phyloP scores from a whole-genome alignment of 2,797 vertebrate genomes.

The Lycodopsis pacificus region DNA sequence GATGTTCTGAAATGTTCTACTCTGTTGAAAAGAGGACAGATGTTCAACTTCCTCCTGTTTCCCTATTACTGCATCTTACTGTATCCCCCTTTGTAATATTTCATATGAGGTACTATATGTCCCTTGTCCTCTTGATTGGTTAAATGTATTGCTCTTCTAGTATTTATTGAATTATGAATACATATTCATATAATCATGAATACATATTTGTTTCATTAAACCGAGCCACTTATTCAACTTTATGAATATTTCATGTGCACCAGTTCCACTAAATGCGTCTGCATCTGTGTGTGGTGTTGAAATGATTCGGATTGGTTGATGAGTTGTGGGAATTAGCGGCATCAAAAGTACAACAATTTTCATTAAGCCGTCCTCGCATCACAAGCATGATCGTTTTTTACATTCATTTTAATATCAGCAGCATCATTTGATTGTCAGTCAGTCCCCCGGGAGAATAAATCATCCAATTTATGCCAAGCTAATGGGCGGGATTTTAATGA shows the following conservation, averaged over 20 bases:
- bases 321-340: conserved; percentile 30
- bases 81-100: not conserved
- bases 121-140: not conserved
- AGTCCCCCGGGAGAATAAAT: conserved; percentile 74
- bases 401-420: conserved; percentile 61
- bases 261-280: not conserved
- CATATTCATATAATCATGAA: not conserved
- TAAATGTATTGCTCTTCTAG: not conserved
- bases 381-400: conserved; percentile 49
- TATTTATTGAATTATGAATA: not conserved
- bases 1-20: not conserved
- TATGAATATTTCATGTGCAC: not conserved
- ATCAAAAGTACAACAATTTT: conserved; percentile 53
- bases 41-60: not conserved
- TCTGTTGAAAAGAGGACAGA: not conserved
- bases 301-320: conserved; percentile 44
- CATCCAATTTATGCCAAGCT: conserved; percentile 79
- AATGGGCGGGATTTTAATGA: conserved; percentile 82
- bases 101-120: not conserved
- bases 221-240: not conserved
- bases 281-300: conserved; percentile 26
- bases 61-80: not conserved
- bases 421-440: conserved; percentile 75
- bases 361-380: conserved; percentile 48
- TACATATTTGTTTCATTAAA: not conserved